Conservation (phyloP, 64 coral and sea anemone genomes). For the Montipora cactus region DNA sequence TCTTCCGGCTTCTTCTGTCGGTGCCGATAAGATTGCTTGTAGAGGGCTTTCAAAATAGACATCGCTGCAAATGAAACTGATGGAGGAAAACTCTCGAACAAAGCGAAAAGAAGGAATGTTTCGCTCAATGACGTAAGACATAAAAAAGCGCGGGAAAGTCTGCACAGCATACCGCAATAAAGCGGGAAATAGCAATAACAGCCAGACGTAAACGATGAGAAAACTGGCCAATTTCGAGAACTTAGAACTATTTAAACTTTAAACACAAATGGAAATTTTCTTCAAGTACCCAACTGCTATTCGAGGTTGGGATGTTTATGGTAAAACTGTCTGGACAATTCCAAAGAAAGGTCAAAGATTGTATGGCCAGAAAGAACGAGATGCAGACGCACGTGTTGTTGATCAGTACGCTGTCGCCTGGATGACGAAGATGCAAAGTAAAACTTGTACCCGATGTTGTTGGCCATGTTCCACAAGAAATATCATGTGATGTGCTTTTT, state of each 20-base stretch:
- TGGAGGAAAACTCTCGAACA: conserved; percentile 6
- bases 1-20: conserved; percentile 9
- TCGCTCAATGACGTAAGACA: conserved; percentile 42
- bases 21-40: conserved; percentile 51
- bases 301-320: conserved; percentile 57
- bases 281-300: background rate
- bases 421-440: conserved; percentile 58
- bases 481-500: conserved; percentile 52
- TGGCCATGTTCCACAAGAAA: background rate
- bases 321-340: background rate
- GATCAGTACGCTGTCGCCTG: background rate
- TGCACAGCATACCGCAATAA: background rate
- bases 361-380: background rate
- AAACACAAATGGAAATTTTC: background rate
- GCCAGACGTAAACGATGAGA: background rate
- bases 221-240: background rate
- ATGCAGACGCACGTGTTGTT: background rate
- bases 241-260: background rate
- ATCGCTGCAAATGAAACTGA: conserved; percentile 20
- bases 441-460: conserved; percentile 51
- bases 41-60: conserved; percentile 64
- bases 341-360: conserved; percentile 35
- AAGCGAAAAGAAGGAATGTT: background rate
- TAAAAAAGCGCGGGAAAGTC: conserved; percentile 4
- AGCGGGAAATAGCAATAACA: background rate